Evolutionary conservation across 2,113 vertebrate species (phyloP).

Genomic region (Apistogramma diplotaenia): DNA sequence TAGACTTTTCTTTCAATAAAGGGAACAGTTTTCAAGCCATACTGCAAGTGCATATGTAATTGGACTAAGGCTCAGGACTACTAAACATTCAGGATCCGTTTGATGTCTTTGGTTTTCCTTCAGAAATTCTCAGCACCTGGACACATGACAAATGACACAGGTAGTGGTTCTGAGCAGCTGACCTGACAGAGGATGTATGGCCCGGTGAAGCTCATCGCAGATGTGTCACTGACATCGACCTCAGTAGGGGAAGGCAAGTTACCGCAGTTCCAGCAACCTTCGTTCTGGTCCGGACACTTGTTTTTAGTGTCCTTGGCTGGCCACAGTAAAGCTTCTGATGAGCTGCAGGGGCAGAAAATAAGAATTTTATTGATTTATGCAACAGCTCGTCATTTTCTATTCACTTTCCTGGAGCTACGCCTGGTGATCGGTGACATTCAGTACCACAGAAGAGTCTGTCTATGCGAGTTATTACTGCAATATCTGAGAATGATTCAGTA

Average conservation of each 20-base stretch:
- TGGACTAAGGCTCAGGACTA: neutral
- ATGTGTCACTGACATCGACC: neutral
- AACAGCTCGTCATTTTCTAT: neutral
- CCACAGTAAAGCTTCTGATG: conserved; percentile 15
- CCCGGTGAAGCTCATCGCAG: conserved; percentile 55
- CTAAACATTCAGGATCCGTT: neutral
- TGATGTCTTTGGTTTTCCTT: neutral
- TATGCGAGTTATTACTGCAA: neutral
- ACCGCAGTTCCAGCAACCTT: conserved; percentile 17
- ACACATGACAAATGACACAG: neutral
- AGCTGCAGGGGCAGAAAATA: conserved; percentile 7
- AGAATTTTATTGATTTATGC: neutral
- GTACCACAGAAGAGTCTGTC: neutral
- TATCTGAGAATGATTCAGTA: neutral
- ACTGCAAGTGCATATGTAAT: neutral
- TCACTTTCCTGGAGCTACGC: neutral
- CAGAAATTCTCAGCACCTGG: neutral
- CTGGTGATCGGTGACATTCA: neutral
- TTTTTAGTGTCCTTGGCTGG: neutral
- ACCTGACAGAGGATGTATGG: conserved; percentile 71
- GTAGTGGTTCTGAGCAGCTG: neutral
- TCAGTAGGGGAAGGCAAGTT: neutral
- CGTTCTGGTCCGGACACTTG: neutral
- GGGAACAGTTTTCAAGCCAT: neutral
- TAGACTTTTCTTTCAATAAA: neutral